Evolutionary conservation across 2,113 vertebrate species (phyloP).

Genomic region (Nicator chloris): DNA sequence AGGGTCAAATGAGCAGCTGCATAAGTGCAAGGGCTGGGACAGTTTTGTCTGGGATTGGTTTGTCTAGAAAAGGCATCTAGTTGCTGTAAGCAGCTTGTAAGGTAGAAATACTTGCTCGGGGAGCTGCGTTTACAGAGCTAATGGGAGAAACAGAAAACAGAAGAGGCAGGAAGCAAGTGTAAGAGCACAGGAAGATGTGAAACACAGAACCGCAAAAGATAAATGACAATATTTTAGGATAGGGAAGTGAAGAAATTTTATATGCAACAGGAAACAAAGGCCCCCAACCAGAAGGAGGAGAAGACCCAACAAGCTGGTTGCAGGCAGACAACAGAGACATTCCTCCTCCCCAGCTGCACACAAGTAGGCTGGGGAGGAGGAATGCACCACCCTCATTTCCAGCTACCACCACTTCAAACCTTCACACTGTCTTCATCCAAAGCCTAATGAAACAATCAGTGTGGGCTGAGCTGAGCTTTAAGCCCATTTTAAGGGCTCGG

Average conservation of each 20-base stretch:
- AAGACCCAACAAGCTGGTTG: background rate
- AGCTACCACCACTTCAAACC: background rate
- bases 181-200: constrained; percentile 25
- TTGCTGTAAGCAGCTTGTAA: background rate
- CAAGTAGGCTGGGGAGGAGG: background rate
- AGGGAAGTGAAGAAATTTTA: constrained; percentile 19
- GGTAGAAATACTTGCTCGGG: constrained; percentile 23
- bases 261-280: constrained; percentile 10
- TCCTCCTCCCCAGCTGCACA: background rate
- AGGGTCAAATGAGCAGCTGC: constrained; percentile 21
- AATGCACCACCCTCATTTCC: background rate
- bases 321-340: background rate
- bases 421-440: background rate
- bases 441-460: background rate
- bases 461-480: background rate
- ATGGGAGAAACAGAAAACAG: constrained; percentile 17
- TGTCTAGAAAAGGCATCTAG: background rate
- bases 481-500: background rate
- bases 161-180: constrained; percentile 8
- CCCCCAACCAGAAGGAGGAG: background rate
- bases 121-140: background rate
- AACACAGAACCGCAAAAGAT: background rate
- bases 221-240: background rate
- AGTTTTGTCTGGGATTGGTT: constrained; percentile 14
- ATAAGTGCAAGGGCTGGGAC: background rate